Evolutionary conservation across 2,797 vertebrate species (phyloP).

Genomic region (Stomatorhinus walkeri): DNA sequence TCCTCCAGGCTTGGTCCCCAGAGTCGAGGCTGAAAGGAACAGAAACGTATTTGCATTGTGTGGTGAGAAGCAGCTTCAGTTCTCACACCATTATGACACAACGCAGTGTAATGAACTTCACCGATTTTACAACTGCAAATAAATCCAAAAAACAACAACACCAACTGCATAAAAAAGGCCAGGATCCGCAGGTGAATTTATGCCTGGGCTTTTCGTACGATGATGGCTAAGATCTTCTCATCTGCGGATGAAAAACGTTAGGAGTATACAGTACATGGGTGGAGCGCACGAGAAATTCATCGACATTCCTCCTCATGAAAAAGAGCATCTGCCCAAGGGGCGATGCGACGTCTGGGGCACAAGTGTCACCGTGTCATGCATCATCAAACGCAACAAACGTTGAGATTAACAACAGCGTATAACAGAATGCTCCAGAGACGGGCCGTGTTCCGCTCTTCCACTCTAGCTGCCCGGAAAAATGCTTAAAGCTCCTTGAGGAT

Average conservation of each 20-base stretch:
- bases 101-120: conserved; percentile 14
- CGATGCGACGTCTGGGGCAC: conserved; percentile 19
- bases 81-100: neutral
- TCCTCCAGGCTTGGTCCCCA: conserved; percentile 14
- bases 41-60: neutral
- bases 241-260: neutral
- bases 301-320: conserved; percentile 23
- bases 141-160: conserved; percentile 16
- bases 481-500: neutral
- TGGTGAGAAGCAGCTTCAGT: conserved; percentile 7
- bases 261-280: neutral
- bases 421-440: neutral
- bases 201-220: neutral
- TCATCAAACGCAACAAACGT: neutral
- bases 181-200: neutral
- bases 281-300: conserved; percentile 16
- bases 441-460: neutral
- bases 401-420: neutral
- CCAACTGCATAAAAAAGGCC: neutral
- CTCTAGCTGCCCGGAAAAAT: neutral
- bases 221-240: neutral
- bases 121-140: conserved; percentile 4
- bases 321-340: conserved; percentile 14
- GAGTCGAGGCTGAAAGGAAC: conserved; percentile 5
- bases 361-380: conserved; percentile 1